Evolutionary conservation across 1,140 invertebrate species (phyloP).

Genomic region (Saccostrea echinata): DNA sequence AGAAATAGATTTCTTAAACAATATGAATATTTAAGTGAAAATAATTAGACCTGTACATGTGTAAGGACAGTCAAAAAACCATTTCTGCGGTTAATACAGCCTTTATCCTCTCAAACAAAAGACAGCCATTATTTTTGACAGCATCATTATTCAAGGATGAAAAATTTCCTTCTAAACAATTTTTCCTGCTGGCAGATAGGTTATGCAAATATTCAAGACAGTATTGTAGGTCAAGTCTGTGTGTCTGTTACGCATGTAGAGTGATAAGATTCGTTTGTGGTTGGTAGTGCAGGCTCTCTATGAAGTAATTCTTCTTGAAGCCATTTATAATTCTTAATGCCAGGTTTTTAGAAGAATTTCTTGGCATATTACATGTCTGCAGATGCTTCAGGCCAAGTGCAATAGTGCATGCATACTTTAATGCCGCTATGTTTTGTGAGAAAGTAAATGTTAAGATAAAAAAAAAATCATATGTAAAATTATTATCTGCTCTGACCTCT

Average conservation of each 20-base stretch:
- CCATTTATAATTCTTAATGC: constrained; percentile 1
- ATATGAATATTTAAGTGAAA: background rate
- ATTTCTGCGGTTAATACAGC: background rate
- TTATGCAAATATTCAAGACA: background rate
- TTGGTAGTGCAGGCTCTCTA: background rate
- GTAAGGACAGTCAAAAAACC: background rate
- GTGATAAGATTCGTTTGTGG: background rate
- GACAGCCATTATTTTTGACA: background rate
- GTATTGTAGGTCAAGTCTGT: background rate
- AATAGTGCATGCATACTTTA: background rate
- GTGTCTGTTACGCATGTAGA: background rate
- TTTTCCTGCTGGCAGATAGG: constrained; percentile 6
- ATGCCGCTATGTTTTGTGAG: background rate
- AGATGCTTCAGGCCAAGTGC: background rate
- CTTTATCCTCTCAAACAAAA: background rate
- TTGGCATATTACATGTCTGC: background rate
- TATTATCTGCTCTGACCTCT: background rate
- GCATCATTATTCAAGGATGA: background rate
- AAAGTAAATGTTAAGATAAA: background rate
- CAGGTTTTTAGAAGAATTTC: background rate
- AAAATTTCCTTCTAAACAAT: constrained; percentile 11
- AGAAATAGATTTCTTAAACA: background rate
- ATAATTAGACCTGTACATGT: background rate
- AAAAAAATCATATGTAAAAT: background rate
- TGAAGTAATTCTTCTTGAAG: background rate